Base-by-base conservation (phyloP, 2,888 invertebrate genomes). In the Oscheius sp. region DNA sequence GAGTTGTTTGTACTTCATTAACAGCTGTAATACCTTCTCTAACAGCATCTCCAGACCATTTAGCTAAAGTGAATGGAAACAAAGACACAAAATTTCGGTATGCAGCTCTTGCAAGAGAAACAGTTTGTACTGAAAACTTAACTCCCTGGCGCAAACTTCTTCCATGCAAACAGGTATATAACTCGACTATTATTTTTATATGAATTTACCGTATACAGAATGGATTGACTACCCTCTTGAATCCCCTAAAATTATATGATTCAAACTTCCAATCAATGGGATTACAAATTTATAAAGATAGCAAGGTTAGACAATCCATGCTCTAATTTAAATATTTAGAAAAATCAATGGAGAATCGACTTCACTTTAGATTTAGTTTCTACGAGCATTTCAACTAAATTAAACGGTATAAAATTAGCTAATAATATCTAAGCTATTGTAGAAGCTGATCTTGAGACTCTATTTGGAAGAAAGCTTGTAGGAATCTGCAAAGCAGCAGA, bases 121-220 rank as follows among this genome's bases (percentile, higher is more conserved):
- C 94, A 82, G 95, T 96, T 3, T 98, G 98, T 87, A 98, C 97
- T 0, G 98, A 99, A 89, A 98, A 98, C 89, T 89, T 98, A 82
- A 97, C 98, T 15, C 97, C 98, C 0, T 97, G 96, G 93, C 95
- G 95, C 85, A 98, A 97, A 87, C 89, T 99, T 3, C 88, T 99
- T 52, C 97, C 98, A 0, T 99, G 98, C 88, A 93, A 93, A 87
- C 86, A 87, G 86, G 88, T 89, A 70, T 42, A n/a, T n/a, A n/a
- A n/a, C n/a, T n/a, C n/a, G n/a, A n/a, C 6, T 20, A 42, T n/a
- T 42, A 34, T 4, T 33, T 34, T 23, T 12, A 57, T 33, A 33
- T 25, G n/a, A n/a, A n/a, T n/a, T n/a, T n/a, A n/a, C n/a, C n/a
- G n/a, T 74, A 76, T 87, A 45, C 85, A 91, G 91, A 90, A 91